Evolutionary conservation across 2,113 vertebrate species (phyloP).

Genomic region (Lycaon pictus): DNA sequence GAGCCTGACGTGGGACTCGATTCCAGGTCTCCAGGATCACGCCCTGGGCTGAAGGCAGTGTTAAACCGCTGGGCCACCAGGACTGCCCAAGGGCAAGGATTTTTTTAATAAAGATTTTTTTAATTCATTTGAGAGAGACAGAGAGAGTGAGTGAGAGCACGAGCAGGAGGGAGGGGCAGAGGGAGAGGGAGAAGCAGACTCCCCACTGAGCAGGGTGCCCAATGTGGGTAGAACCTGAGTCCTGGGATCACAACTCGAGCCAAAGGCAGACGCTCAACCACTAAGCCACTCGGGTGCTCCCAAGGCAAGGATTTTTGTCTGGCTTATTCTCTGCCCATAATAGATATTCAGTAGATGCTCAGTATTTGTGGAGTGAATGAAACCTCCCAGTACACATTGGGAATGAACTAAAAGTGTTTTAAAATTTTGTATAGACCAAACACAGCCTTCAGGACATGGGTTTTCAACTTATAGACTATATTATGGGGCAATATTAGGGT

Average conservation of each 20-base stretch:
- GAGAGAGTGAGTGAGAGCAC: not conserved
- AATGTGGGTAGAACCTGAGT: not conserved
- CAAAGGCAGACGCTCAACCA: not conserved
- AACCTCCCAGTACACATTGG: not conserved
- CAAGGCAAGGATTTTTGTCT: not conserved
- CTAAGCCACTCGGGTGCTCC: not conserved
- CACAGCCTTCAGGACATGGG: not conserved
- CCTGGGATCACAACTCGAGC: not conserved
- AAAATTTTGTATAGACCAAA: not conserved
- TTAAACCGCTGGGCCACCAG: too few species aligned
- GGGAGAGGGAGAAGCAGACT: not conserved
- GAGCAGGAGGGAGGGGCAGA: not conserved
- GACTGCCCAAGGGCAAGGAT: too few species aligned
- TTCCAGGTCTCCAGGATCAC: too few species aligned
- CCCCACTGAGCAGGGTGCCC: not conserved
- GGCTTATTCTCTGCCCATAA: slow-evolving; percentile 33
- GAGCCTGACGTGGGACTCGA: too few species aligned
- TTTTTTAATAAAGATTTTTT: not conserved
- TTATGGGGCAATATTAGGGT: not conserved
- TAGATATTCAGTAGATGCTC: not conserved
- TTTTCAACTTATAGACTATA: not conserved
- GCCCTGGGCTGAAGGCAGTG: too few species aligned
- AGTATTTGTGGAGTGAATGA: not conserved
- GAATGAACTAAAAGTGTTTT: slow-evolving; percentile 20
- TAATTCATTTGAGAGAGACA: not conserved